Evolutionary conservation across 2,888 invertebrate genomes (phyloP).

Genomic region (Rhabditoides inermis): DNA sequence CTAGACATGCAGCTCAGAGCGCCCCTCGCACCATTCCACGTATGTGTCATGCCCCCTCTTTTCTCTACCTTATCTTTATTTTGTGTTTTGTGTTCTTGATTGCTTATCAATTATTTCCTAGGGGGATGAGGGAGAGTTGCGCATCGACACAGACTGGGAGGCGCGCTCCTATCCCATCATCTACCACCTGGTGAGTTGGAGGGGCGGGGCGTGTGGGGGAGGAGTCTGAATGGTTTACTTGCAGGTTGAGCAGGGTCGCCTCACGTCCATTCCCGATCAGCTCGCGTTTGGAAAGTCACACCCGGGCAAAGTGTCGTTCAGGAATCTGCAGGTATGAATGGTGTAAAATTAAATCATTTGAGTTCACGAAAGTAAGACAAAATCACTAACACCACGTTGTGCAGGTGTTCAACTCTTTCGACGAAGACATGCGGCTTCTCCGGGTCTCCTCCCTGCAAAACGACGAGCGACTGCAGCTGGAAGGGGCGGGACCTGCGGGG

Average conservation of each 20-base stretch:
- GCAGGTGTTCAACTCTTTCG: conserved; percentile 54
- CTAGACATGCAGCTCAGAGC: conserved; percentile 64
- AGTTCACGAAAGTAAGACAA: background rate
- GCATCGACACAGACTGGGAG: conserved; percentile 58
- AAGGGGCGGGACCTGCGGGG: conserved; percentile 51
- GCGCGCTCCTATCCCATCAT: conserved; percentile 64
- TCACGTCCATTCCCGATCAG: conserved; percentile 71
- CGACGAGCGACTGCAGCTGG: conserved; percentile 61
- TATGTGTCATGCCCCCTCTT: too few species aligned
- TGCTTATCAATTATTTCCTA: too few species aligned
- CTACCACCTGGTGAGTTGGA: too few species aligned
- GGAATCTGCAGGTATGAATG: conserved; percentile 22
- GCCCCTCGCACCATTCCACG: conserved; percentile 17
- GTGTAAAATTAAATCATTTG: background rate
- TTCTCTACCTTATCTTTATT: too few species aligned
- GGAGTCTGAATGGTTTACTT: too few species aligned
- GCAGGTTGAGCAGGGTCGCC: conserved; percentile 66
- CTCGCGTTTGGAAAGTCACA: conserved; percentile 25
- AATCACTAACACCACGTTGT: conserved; percentile 63
- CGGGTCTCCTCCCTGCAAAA: conserved; percentile 63
- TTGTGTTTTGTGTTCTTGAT: too few species aligned
- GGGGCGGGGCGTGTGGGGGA: conserved; percentile 70
- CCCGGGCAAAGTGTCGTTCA: conserved; percentile 30
- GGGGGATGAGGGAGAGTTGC: too few species aligned
- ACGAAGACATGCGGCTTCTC: conserved; percentile 66